Evolutionary conservation across 2,888 invertebrate genomes (phyloP).

Genomic region (Leptinotarsa juncta): DNA sequence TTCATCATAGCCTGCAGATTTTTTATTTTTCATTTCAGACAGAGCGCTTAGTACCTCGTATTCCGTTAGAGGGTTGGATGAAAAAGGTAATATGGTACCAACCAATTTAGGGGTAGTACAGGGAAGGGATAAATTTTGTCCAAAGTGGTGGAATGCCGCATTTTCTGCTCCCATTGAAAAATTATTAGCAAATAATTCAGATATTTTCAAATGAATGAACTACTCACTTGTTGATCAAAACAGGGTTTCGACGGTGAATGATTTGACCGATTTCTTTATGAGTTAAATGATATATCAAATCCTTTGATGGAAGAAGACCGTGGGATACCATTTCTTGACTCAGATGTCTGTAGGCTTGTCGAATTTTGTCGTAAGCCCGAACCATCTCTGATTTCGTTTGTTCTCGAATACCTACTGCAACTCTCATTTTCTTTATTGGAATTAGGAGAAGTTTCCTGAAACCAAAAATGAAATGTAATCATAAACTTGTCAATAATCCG

Average conservation of each 20-base stretch:
- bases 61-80: no score
- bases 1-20: no score
- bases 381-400: conserved; percentile 74
- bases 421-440: conserved; percentile 72
- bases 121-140: no score
- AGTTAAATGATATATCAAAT: conserved; percentile 77
- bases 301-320: conserved; percentile 74
- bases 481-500: no score
- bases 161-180: no score
- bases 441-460: conserved; percentile 71
- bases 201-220: not conserved
- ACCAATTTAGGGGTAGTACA: no score
- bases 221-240: conserved; percentile 73
- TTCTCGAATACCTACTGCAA: conserved; percentile 75
- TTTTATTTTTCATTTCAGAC: no score
- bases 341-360: conserved; percentile 71
- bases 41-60: no score
- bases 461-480: conserved; percentile 1
- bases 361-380: conserved; percentile 70
- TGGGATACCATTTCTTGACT: conserved; percentile 71
- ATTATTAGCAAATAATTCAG: no score
- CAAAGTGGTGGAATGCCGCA: no score
- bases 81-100: no score
- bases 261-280: conserved; percentile 73
- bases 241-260: conserved; percentile 68